These are phyloP conservation scores for Ibidorhyncha struthersii DNA, from an alignment of 2,113 vertebrate genomes.

Conservation along the genomic window DNA sequence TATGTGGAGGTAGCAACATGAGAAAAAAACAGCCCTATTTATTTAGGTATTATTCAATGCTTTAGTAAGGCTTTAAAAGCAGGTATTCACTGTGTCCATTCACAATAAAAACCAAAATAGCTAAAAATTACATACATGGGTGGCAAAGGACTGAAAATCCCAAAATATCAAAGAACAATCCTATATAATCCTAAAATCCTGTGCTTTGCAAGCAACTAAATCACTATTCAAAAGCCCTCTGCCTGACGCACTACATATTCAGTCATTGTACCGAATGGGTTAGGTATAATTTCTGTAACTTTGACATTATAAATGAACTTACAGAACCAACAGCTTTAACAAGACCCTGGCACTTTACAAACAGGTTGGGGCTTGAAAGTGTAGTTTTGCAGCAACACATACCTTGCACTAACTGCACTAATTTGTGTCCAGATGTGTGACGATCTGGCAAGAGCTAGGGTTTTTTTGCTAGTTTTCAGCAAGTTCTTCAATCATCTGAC, in stretches of 20 bases:
- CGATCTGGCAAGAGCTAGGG: background rate
- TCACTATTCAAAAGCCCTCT: background rate
- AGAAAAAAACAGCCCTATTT: background rate
- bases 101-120: background rate
- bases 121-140: background rate
- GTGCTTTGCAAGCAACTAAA: background rate
- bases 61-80: background rate
- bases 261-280: background rate
- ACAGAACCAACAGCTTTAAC: background rate
- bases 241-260: background rate
- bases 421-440: background rate
- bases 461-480: background rate
- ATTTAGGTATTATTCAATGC: background rate
- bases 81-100: background rate
- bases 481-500: background rate
- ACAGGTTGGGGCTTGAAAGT: background rate
- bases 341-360: background rate
- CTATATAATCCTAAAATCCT: background rate
- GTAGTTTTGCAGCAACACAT: background rate
- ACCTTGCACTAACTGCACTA: background rate
- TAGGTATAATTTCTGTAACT: background rate
- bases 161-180: background rate
- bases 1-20: background rate
- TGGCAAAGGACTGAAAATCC: background rate
- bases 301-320: background rate